Base-by-base conservation (phyloP, 2,888 invertebrate species). In the Lithodes maja region DNA sequence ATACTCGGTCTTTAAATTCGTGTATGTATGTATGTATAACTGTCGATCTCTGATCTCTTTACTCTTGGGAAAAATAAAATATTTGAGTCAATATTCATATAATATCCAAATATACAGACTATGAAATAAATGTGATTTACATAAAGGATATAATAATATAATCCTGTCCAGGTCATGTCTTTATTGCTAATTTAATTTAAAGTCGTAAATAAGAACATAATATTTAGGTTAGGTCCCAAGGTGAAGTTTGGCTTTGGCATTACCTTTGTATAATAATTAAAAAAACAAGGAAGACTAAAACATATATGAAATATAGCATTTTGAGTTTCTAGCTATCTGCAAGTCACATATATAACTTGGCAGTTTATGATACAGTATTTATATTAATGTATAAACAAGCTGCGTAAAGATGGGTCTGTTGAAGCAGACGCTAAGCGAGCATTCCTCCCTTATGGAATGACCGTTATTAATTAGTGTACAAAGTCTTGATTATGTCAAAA, bases 101-200 rank as follows among this genome's bases (percentile, higher is more conserved):
- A n/a, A n/a, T n/a, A n/a, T n/a, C n/a, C n/a, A n/a, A n/a, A n/a
- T n/a, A n/a, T n/a, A n/a, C n/a, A n/a, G n/a, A n/a, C n/a, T n/a
- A n/a, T n/a, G n/a, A n/a, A n/a, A n/a, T n/a, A n/a, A n/a, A n/a
- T n/a, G n/a, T n/a, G n/a, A n/a, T n/a, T n/a, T n/a, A n/a, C n/a
- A n/a, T n/a, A n/a, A n/a, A n/a, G n/a, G n/a, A n/a, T n/a, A n/a
- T n/a, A n/a, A n/a, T n/a, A n/a, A n/a, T n/a, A n/a, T n/a, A n/a
- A n/a, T 55, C 9, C 55, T 55, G 78, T 81, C 68, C 79, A 85
- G 87, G 87, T 87, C 87, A 87, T 87, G 87, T 87, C 87, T 87
- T 87, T 87, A 87, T 87, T 87, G 87, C 87, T 87, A 87, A 83
- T 82, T 77, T 78, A 75, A 82, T 53, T 68, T 79, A 86, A 74